Conservation (phyloP, 23 tunicate genomes). For the Ciona savignyi region DNA sequence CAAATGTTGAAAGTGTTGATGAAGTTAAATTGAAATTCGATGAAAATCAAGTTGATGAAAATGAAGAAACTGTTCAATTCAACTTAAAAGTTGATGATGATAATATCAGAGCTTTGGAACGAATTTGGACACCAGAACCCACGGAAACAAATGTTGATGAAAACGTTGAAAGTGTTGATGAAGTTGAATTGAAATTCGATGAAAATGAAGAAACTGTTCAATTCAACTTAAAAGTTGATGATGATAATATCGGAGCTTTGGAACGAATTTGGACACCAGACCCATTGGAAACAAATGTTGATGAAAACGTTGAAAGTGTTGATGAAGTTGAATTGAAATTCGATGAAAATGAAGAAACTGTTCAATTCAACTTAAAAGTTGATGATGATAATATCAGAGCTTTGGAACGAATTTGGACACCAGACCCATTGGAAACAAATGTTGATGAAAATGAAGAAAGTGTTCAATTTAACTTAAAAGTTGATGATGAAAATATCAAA, state of each 20-base stretch:
- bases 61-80: neutral
- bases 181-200: no score
- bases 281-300: no score
- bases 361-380: no score
- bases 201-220: no score
- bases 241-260: no score
- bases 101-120: neutral
- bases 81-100: neutral
- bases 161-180: neutral
- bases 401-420: neutral
- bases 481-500: neutral
- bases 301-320: no score
- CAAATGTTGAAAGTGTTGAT: neutral
- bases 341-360: no score
- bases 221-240: no score
- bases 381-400: no score
- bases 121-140: neutral
- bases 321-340: no score
- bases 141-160: neutral
- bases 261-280: no score
- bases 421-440: neutral
- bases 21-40: neutral
- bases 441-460: neutral
- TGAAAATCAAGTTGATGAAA: neutral
- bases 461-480: no score